phyloP scores from a whole-genome alignment of 2,113 vertebrate genomes.

The Circaetus gallicus region DNA sequence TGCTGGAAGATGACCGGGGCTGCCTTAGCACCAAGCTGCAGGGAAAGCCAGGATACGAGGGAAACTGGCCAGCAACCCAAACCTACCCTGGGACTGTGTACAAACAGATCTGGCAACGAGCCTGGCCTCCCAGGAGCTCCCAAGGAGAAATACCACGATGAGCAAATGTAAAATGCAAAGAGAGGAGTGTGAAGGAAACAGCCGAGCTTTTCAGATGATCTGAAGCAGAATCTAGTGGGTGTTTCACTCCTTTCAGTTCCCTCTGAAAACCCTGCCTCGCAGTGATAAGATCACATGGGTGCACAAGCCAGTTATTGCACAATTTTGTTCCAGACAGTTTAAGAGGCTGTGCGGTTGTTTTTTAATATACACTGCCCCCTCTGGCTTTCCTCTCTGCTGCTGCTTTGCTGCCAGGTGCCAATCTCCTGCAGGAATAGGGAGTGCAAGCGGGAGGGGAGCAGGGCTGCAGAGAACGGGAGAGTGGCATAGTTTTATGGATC shows the following conservation, averaged over 20 bases:
- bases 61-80: conserved; percentile 25
- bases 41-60: neutral
- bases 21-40: neutral
- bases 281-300: conserved; percentile 25
- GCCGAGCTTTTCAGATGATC: conserved; percentile 3
- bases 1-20: neutral
- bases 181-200: neutral
- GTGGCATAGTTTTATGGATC: fast-evolving
- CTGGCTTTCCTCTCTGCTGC: conserved; percentile 14
- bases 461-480: neutral
- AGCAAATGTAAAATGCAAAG: neutral
- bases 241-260: conserved; percentile 30
- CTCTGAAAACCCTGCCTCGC: conserved; percentile 5
- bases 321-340: neutral
- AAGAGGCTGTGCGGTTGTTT: neutral
- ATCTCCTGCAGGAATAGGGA: neutral
- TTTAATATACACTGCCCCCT: conserved; percentile 48
- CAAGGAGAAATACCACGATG: neutral
- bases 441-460: neutral
- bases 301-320: conserved; percentile 26
- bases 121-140: neutral
- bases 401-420: neutral
- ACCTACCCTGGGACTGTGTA: neutral
- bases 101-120: neutral
- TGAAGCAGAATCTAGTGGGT: conserved; percentile 38